phyloP scores from a whole-genome alignment of 2,113 vertebrate genomes.

The Petrocephalus zakoni region DNA sequence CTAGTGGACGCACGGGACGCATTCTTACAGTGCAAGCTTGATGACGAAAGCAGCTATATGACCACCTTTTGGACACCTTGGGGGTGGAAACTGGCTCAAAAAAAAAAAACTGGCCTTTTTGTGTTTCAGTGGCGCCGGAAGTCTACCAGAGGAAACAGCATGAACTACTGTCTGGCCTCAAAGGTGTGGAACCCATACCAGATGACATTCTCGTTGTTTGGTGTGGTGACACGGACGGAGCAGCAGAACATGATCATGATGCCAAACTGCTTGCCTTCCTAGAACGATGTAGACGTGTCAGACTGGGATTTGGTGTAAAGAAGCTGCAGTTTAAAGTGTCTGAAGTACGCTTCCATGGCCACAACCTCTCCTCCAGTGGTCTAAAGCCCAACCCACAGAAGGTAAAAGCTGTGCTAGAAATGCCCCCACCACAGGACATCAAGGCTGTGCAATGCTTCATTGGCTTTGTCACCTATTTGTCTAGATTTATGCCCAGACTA shows the following conservation, averaged over 20 bases:
- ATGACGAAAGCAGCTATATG: conserved; percentile 21
- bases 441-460: conserved; percentile 29
- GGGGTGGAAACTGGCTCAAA: conserved; percentile 29
- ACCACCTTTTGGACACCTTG: conserved; percentile 28
- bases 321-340: conserved; percentile 25
- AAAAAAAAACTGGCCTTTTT: conserved; percentile 33
- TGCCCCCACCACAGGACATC: conserved; percentile 18
- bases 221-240: conserved; percentile 22
- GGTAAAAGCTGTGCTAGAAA: conserved; percentile 11
- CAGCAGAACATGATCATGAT: conserved; percentile 12
- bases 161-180: conserved; percentile 20
- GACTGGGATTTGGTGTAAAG: conserved; percentile 15
- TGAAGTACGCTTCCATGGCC: conserved; percentile 20
- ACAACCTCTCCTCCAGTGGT: conserved; percentile 1
- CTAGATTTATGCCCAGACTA: conserved; percentile 30
- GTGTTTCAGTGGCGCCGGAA: conserved; percentile 25
- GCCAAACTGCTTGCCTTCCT: conserved; percentile 13
- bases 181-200: conserved; percentile 24
- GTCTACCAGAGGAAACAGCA: conserved; percentile 31
- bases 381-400: conserved; percentile 19
- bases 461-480: conserved; percentile 34
- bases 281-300: conserved; percentile 22
- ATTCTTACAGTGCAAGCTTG: conserved; percentile 28
- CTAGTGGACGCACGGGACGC: conserved; percentile 17
- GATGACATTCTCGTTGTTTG: conserved; percentile 28